Evolutionary conservation across 2,797 vertebrate genomes (phyloP).

Genomic region (Tolypeutes matacus): DNA sequence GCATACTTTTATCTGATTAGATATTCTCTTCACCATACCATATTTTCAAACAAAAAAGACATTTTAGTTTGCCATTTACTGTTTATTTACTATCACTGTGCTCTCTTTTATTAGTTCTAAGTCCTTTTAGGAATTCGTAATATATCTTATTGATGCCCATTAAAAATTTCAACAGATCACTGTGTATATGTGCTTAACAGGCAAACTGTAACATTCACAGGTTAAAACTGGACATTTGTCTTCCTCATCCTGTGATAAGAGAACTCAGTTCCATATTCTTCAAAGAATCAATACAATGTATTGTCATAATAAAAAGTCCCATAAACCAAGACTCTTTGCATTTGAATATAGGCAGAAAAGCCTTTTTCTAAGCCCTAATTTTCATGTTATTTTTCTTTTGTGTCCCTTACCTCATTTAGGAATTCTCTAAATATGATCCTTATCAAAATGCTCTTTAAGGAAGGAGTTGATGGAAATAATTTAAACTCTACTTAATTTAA

Average conservation of each 20-base stretch:
- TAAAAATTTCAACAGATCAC: not conserved
- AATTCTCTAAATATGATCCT: not conserved
- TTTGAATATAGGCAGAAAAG: not conserved
- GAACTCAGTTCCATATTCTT: conserved; percentile 13
- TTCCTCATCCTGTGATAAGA: not conserved
- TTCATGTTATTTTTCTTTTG: not conserved
- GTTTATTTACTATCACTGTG: not conserved
- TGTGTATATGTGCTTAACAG: not conserved
- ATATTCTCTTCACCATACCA: not conserved
- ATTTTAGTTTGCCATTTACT: not conserved
- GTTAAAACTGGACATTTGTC: not conserved
- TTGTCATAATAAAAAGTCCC: not conserved
- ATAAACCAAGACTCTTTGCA: not conserved
- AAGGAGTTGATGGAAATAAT: not conserved
- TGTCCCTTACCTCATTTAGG: not conserved
- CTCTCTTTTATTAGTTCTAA: conserved; percentile 1
- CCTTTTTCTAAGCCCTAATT: not conserved
- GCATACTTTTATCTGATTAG: not conserved
- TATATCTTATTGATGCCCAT: not conserved
- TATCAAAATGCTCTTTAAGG: not conserved
- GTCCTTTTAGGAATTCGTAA: not conserved
- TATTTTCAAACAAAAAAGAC: not conserved
- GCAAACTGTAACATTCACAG: not conserved
- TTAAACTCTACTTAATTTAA: conserved; percentile 11
- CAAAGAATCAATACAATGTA: not conserved